These are phyloP conservation scores for Saimiri boliviensis DNA, from an alignment of 2,113 vertebrate species.

Conservation along the genomic window DNA sequence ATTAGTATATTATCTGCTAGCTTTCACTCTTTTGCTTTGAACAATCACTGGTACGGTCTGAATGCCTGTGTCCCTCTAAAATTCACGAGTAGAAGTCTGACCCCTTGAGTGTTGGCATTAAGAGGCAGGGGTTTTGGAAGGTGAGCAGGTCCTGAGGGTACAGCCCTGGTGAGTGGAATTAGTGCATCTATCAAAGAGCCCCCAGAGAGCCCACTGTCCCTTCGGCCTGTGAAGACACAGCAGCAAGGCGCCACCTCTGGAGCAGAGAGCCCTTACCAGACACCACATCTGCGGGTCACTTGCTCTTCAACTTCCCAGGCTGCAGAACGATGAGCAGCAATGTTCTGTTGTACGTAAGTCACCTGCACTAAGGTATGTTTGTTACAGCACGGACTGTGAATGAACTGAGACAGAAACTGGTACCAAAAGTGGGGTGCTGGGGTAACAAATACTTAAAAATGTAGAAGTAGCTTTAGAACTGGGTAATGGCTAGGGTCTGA, in stretches of 20 bases:
- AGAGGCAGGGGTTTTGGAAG: too few species aligned
- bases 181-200: neutral
- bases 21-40: neutral
- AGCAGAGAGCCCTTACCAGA: neutral
- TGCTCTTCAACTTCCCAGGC: neutral
- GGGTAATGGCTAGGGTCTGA: too few species aligned
- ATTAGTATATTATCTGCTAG: neutral
- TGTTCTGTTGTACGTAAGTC: neutral
- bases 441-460: too few species aligned
- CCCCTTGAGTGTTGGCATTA: neutral
- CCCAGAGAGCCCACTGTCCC: neutral
- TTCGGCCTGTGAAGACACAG: neutral
- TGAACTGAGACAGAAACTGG: too few species aligned
- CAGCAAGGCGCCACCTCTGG: neutral
- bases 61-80: neutral
- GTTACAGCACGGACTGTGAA: too few species aligned
- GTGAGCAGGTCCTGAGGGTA: neutral
- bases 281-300: fast-evolving
- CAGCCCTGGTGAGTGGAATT: neutral
- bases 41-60: neutral
- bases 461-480: too few species aligned
- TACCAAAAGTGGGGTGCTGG: too few species aligned
- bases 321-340: neutral
- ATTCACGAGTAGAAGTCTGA: neutral
- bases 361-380: neutral